Conservation (phyloP, 2,888 invertebrate genomes). For the Synergus umbraculus region DNA sequence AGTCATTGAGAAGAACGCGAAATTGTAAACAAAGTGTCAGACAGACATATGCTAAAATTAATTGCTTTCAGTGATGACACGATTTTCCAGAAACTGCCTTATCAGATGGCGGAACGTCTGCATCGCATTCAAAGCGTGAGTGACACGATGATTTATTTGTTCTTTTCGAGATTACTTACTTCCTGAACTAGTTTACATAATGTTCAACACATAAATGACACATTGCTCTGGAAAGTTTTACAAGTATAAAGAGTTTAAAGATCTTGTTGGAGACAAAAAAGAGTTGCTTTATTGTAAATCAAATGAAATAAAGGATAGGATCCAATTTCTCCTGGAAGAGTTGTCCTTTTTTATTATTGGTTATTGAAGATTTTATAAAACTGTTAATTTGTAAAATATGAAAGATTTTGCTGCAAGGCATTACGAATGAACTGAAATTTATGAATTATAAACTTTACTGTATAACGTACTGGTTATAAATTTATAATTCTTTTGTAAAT, state of each 20-base stretch:
- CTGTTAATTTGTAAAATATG: too few relatives aligned
- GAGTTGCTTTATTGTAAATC: not conserved
- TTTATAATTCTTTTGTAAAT: not conserved
- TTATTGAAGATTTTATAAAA: too few relatives aligned
- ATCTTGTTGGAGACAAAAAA: not conserved
- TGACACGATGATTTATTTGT: constrained; percentile 23
- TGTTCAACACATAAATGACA: constrained; percentile 46
- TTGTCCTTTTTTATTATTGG: too few relatives aligned
- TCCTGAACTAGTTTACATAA: constrained; percentile 22
- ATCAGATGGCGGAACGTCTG: constrained; percentile 9
- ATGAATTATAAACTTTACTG: not conserved
- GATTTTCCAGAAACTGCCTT: constrained; percentile 28
- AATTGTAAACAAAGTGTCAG: constrained; percentile 55
- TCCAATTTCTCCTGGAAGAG: too few relatives aligned
- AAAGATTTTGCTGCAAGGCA: too few relatives aligned
- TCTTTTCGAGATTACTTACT: constrained; percentile 29
- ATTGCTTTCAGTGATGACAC: constrained; percentile 48
- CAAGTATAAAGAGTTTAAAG: not conserved
- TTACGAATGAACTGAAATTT: not conserved
- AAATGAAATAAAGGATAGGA: not conserved
- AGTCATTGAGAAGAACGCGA: constrained; percentile 53
- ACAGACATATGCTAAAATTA: constrained; percentile 52
- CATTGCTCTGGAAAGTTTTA: not conserved
- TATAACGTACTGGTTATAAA: not conserved
- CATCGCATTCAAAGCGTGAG: not conserved